A percentile compares a stretch with the other conserved stretches of the same genome.
Evolutionary conservation across 2,797 vertebrate genomes (phyloP).

Genomic region (Bufotes viridis): DNA sequence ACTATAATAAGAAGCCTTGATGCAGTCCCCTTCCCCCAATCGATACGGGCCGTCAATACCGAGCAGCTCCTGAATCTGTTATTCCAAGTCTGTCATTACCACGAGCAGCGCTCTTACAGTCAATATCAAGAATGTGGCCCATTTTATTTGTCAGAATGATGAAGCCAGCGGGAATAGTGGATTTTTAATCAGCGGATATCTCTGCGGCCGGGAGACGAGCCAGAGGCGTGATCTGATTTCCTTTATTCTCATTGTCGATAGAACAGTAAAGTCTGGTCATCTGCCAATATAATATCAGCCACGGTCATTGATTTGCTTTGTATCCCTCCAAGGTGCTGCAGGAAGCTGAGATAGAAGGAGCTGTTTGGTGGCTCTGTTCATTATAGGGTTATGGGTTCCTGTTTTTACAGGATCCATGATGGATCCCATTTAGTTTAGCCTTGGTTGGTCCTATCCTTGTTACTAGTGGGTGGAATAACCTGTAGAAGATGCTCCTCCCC

Average conservation of each 20-base stretch:
- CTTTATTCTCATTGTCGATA: neutral
- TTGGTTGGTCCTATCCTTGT: neutral
- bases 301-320: neutral
- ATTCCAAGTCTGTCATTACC: conserved; percentile 30
- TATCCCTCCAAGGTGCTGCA: neutral
- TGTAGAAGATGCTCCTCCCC: too few relatives aligned
- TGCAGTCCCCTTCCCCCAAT: neutral
- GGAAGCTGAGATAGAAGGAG: neutral
- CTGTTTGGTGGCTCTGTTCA: neutral
- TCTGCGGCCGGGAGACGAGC: neutral
- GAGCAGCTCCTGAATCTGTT: neutral
- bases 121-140: conserved; percentile 12
- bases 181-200: conserved; percentile 16
- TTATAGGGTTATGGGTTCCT: too few relatives aligned
- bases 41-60: neutral
- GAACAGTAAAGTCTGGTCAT: neutral
- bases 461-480: neutral
- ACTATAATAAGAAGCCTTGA: conserved; percentile 24
- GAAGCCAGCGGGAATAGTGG: neutral
- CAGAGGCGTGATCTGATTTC: neutral
- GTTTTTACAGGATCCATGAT: too few relatives aligned
- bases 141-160: conserved; percentile 24
- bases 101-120: neutral
- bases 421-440: neutral
- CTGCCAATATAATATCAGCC: neutral